Conservation (phyloP, 1,140 invertebrate species). For the Sinonovacula constricta region DNA sequence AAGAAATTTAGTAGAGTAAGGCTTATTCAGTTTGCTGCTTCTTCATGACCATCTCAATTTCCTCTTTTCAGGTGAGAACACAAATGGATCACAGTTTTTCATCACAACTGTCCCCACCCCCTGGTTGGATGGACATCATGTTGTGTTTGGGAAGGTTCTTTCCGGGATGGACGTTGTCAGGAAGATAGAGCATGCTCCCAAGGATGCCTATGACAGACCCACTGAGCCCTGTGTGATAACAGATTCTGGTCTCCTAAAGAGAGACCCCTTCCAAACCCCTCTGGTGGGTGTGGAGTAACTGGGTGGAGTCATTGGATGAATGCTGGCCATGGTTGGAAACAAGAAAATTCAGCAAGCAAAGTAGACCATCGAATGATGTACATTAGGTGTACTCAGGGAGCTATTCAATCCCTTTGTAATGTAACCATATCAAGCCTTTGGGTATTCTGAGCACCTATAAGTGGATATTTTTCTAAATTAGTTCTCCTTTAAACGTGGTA, state of each 20-base stretch:
- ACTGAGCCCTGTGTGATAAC: slow-evolving; percentile 84
- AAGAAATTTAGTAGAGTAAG: background rate
- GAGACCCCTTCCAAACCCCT: background rate
- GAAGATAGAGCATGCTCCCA: slow-evolving; percentile 79
- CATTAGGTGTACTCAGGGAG: too few relatives aligned
- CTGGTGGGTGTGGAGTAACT: background rate
- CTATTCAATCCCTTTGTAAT: too few relatives aligned
- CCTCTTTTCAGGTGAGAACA: slow-evolving; percentile 60
- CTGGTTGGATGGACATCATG: slow-evolving; percentile 97
- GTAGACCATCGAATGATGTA: too few relatives aligned
- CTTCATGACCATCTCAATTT: too few relatives aligned
- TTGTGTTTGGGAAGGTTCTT: slow-evolving; percentile 95
- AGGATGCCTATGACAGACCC: slow-evolving; percentile 87
- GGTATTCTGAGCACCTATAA: too few relatives aligned
- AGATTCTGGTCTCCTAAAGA: slow-evolving; percentile 82
- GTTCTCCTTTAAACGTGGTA: too few relatives aligned
- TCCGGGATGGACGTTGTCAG: slow-evolving; percentile 86
- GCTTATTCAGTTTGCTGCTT: background rate
- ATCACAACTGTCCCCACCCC: slow-evolving; percentile 83
- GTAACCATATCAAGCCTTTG: too few relatives aligned
- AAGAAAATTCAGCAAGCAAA: too few relatives aligned
- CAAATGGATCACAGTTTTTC: slow-evolving; percentile 78
- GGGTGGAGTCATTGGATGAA: background rate
- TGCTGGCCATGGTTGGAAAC: too few relatives aligned
- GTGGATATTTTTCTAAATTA: too few relatives aligned